Evolutionary conservation across 2,888 invertebrate genomes (phyloP), one percentile per base, ranked within the genome.

Genomic region (Drosophila demipolita): DNA sequence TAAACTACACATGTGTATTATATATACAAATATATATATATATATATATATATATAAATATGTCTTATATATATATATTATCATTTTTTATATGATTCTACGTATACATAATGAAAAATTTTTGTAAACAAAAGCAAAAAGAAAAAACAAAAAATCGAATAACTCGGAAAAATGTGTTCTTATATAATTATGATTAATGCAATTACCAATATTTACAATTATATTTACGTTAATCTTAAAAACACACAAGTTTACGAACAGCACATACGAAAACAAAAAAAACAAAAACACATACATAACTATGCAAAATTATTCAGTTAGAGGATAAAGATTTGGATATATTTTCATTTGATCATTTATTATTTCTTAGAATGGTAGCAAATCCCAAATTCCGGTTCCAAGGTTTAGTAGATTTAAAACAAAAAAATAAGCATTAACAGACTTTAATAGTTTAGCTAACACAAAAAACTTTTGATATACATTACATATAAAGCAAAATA

Each of bases 81-180:
- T 79, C 65, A 74, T 78, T 82, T 80, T 79, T 71, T 76, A 74
- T 70, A 73, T 67, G 65, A 67, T 65, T 67, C 54, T 67, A 49
- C 53, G 66, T 66, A 67, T 54, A 55, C 59, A 73, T 78, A 75
- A 58, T 57, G 67, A 35, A 78, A 78, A 57, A 59, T 35, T 75
- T 78, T 80, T 80, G 73, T 80, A 83, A 77, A 57, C 71, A 63
- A 65, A 70, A 45, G 40, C 45, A 26, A 52, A 67, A 45, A 12
- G 12, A 42, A 12, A 42, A 45, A 45, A 45, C 55, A 53, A 59
- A 65, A 80, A 78, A 87, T 87, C 88, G 88, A 87, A 87, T 87
- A 88, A 86, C 86, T 86, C 83, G 86, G 86, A 87, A 84, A 78
- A 84, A 87, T 87, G 88, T 88, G 87, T 87, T 87, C 86, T 87